A percentile compares a stretch with the other conserved stretches of the same genome.
Conservation (phyloP, 2,888 invertebrate genomes). For the Ormia ochracea region DNA sequence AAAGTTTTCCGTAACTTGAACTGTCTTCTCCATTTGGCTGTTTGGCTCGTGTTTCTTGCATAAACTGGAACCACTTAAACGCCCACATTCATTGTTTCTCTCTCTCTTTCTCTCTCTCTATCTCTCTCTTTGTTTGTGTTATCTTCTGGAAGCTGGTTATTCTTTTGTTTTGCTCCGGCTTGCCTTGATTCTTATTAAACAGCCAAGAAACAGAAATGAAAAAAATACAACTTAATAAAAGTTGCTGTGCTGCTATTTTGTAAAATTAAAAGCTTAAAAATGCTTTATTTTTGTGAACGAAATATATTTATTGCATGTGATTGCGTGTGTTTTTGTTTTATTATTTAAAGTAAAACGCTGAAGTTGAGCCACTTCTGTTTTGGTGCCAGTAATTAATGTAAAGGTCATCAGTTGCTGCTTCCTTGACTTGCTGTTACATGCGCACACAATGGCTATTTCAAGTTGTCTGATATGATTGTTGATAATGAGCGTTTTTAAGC, state of each 20-base stretch:
- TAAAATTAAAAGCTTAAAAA: neutral
- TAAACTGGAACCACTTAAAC: constrained; percentile 56
- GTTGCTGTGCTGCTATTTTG: neutral
- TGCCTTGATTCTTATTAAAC: constrained; percentile 14
- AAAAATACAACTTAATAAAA: constrained; percentile 42
- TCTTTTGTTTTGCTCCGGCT: neutral
- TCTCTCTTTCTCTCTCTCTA: too few species aligned
- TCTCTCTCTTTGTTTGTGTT: too few species aligned
- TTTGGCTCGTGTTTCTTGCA: constrained; percentile 37
- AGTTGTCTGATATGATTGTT: neutral
- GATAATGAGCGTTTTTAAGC: too few species aligned
- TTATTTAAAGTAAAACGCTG: neutral
- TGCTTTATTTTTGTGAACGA: neutral
- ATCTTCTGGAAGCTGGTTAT: neutral
- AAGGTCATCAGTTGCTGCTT: constrained; percentile 54
- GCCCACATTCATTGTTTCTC: constrained; percentile 47
- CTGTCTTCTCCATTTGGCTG: constrained; percentile 18
- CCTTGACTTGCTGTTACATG: neutral
- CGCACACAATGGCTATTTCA: neutral
- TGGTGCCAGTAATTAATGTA: constrained; percentile 52
- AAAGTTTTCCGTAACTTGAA: constrained; percentile 17
- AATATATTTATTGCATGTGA: neutral
- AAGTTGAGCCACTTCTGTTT: constrained; percentile 13
- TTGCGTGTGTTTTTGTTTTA: constrained; percentile 6
- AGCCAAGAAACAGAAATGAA: constrained; percentile 11